Conservation (phyloP, 1,140 invertebrate species). For the Radopholus similis region DNA sequence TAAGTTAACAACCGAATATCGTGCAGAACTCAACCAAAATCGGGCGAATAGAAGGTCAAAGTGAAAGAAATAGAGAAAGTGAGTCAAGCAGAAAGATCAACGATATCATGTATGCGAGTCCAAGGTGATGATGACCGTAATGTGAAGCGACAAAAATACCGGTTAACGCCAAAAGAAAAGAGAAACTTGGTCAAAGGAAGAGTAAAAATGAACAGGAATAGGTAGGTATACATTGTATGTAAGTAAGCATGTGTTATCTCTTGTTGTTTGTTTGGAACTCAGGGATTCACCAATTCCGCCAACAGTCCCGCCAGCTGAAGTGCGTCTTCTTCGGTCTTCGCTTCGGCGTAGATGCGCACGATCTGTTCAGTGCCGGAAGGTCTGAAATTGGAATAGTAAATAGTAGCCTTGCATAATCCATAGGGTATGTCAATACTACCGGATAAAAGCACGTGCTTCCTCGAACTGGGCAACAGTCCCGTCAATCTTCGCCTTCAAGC, state of each 20-base stretch:
- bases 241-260: too few relatives aligned
- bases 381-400: constrained; percentile 62
- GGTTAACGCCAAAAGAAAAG: neutral
- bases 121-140: too few relatives aligned
- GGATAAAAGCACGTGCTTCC: constrained; percentile 45
- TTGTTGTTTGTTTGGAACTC: neutral
- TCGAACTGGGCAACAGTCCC: constrained; percentile 24
- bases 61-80: neutral
- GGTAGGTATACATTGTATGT: too few relatives aligned
- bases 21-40: neutral
- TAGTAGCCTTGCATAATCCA: constrained; percentile 13
- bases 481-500: constrained; percentile 47
- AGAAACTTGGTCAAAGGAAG: too few relatives aligned
- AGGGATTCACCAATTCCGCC: constrained; percentile 3
- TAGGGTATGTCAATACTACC: too few relatives aligned
- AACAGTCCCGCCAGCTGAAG: constrained; percentile 26
- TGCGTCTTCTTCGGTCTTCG: constrained; percentile 68
- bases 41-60: neutral
- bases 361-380: constrained; percentile 96
- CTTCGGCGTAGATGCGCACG: constrained; percentile 91
- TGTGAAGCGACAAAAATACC: too few relatives aligned
- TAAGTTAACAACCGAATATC: too few relatives aligned
- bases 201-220: too few relatives aligned
- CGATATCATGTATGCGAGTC: too few relatives aligned
- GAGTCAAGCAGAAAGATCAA: too few relatives aligned